phyloP scores from a whole-genome alignment of 1,140 invertebrate genomes.

The Temnothorax nylanderi region DNA sequence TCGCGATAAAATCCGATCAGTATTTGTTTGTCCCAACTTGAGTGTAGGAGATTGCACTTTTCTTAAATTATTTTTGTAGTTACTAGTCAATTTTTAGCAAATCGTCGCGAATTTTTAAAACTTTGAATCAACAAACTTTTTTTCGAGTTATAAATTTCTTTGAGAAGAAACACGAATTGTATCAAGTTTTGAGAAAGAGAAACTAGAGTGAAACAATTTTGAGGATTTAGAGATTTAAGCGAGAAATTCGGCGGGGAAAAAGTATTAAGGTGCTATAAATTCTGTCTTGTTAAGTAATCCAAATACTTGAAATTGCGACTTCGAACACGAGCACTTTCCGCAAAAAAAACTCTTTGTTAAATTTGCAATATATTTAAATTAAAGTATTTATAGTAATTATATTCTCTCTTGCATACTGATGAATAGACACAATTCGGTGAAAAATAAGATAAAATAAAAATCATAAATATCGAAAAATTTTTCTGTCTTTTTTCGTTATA shows the following conservation, averaged over 20 bases:
- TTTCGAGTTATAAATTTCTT: constrained; percentile 20
- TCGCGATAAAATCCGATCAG: background rate
- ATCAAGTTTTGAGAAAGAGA: constrained; percentile 4
- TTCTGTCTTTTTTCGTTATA: background rate
- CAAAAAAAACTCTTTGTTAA: constrained; percentile 5
- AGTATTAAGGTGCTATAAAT: constrained; percentile 38
- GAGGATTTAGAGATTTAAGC: background rate
- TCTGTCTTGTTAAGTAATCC: constrained; percentile 26
- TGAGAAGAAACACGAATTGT: constrained; percentile 4
- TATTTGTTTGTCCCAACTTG: background rate
- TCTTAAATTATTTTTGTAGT: background rate
- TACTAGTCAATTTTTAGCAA: background rate
- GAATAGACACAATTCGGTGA: background rate
- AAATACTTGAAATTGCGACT: constrained; percentile 26
- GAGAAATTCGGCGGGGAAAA: background rate
- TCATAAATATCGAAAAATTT: background rate
- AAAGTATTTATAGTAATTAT: constrained; percentile 2
- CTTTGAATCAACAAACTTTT: background rate
- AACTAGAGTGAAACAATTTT: constrained; percentile 34
- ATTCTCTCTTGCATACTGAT: background rate
- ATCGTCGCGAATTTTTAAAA: background rate
- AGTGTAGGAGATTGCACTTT: background rate
- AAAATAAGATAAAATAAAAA: background rate
- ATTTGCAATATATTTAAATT: background rate
- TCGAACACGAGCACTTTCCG: background rate